Percentiles rank a stretch among this genome's conserved stretches.
Conservation (phyloP, 2,888 invertebrate genomes). For the Aromia moschata region DNA sequence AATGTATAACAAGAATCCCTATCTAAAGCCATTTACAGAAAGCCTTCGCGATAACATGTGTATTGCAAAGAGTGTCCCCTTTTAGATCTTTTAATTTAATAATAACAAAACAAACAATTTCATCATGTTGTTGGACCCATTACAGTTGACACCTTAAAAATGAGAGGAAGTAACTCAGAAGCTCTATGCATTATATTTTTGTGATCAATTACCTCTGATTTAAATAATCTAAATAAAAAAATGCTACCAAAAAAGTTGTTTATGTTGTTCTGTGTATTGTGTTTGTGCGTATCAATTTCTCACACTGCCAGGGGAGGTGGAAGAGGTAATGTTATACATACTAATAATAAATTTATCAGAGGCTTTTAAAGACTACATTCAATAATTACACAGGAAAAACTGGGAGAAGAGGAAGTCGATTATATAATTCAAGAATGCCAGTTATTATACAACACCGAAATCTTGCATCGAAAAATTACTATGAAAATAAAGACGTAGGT, state of each 20-base stretch:
- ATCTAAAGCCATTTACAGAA: not conserved
- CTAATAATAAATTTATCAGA: not conserved
- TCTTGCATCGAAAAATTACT: slow-evolving; percentile 69
- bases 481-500: slow-evolving; percentile 73
- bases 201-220: not conserved
- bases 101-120: slow-evolving; percentile 40
- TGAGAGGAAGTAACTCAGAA: slow-evolving; percentile 20
- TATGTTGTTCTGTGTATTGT: slow-evolving; percentile 32
- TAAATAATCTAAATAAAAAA: slow-evolving; percentile 13
- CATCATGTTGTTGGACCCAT: slow-evolving; percentile 42
- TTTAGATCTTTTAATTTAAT: slow-evolving; percentile 34
- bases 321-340: slow-evolving; percentile 38
- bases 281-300: slow-evolving; percentile 23
- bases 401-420: slow-evolving; percentile 60
- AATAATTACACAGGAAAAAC: slow-evolving; percentile 47
- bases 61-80: slow-evolving; percentile 26
- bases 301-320: slow-evolving; percentile 45
- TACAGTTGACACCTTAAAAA: slow-evolving; percentile 34
- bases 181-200: slow-evolving; percentile 8
- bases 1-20: no score
- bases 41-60: slow-evolving; percentile 9
- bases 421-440: slow-evolving; percentile 66
- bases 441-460: slow-evolving; percentile 68
- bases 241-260: slow-evolving; percentile 40
- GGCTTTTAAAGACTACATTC: slow-evolving; percentile 9